Evolutionary conservation across 37 sponge, comb jelly and placozoan species (phyloP), one percentile per base, ranked within the genome.

Genomic region (Trichoplax adhaerens): DNA sequence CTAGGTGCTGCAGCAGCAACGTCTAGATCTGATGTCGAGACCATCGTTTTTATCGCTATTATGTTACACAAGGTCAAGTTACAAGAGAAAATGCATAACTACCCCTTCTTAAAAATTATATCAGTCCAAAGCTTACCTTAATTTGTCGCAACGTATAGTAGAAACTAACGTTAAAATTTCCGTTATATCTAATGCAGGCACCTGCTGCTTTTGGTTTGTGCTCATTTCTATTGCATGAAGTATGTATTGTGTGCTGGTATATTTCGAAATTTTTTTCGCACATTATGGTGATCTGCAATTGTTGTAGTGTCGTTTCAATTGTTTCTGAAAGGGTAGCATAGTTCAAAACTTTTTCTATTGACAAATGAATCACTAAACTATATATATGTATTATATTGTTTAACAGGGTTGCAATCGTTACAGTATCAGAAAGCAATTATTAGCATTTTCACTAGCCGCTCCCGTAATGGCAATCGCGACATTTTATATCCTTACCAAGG

Each of bases 161-260:
- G 8, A 12, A 8, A 12, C 12, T 60, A 12, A 12, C 62, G 12
- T 60, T 12, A 12, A 12, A n/a, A 5, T 60, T n/a, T 71, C 63
- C 6, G 10, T 71, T 50, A 12, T 6, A 5, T 71, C 61, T 71
- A 29, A 47, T 66, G 60, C 74, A 84, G 83, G 99, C 99, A 6
- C 99, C 99, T 60, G 99, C 93, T 58, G 93, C 93, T n/a, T 97
- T 97, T 76, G 99, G 99, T 1, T 84, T 97, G 68, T 83, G 83
- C 54, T 80, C 93, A 4, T 88, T 97, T 63, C 80, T 97, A 4
- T 78, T 97, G 6, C 99, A 97, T 59, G 99, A 92, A 79, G 99
- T 92, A 59, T 54, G 73, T 81, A 29, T 29, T 29, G 29, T 29
- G 29, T 29, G 29, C 29, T 29, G 29, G 29, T 29, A 29, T 29